These are phyloP conservation scores for Cyrtonyx montezumae DNA, from an alignment of 2,113 vertebrate genomes.

Conservation along the genomic window DNA sequence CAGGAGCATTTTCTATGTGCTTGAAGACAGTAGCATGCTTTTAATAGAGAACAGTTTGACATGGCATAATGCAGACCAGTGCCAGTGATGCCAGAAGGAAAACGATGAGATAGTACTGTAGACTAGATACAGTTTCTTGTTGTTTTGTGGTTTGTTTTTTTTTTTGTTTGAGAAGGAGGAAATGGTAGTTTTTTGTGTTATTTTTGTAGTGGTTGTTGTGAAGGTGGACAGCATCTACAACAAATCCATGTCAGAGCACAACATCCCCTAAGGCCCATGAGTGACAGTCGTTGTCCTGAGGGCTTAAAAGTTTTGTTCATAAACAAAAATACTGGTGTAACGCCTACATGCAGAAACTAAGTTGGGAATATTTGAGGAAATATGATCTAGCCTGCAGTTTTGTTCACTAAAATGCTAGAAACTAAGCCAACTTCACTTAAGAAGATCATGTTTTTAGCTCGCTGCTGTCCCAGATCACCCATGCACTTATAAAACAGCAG, in stretches of 20 bases:
- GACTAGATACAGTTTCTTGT: not conserved
- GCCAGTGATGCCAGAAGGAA: not conserved
- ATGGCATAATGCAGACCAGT: not conserved
- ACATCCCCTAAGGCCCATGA: not conserved
- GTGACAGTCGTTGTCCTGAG: not conserved
- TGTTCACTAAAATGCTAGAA: slow-evolving; percentile 36
- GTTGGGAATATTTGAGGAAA: slow-evolving; percentile 7
- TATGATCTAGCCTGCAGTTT: not conserved
- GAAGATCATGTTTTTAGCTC: slow-evolving; percentile 35
- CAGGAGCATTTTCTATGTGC: not conserved
- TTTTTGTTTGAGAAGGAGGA: too few species aligned
- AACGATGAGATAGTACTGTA: not conserved
- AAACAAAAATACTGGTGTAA: not conserved
- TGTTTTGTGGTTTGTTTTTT: not conserved
- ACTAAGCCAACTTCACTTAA: not conserved
- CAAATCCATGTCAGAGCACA: not conserved
- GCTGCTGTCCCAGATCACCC: slow-evolving; percentile 43
- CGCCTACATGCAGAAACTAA: not conserved
- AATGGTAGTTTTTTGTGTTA: not conserved
- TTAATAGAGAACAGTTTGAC: not conserved
- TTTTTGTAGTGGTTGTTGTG: not conserved
- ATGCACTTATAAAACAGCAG: slow-evolving; percentile 23
- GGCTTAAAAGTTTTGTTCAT: not conserved
- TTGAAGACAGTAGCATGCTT: not conserved
- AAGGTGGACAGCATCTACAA: not conserved